Base-by-base conservation (phyloP, 2,797 vertebrate species). In the Hyperoplus immaculatus region DNA sequence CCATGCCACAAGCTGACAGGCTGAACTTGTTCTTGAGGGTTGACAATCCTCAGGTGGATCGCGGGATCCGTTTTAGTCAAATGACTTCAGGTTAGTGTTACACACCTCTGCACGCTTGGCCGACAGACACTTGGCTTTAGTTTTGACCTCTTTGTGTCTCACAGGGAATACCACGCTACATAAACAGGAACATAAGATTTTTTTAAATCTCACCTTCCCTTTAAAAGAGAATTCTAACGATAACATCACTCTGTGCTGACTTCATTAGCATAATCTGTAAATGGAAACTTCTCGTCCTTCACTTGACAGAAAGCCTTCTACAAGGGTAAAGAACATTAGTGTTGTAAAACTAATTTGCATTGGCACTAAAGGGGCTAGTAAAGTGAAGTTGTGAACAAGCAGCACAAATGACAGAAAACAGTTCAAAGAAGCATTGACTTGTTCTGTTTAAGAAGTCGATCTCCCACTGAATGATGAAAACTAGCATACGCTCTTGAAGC, bases 11-110 rank as follows among this genome's bases (percentile, higher is more conserved):
- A 74, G 73, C 80, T 86, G 92, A 93, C 92, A 92, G 86, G 75
- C 86, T 89, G 87, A 91, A 92, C 92, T 93, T 89, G 88, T 91
- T 90, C 86, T 84, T 54, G 61, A 81, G 83, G 80, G 85, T 90
- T 87, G 78, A 74, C 86, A 84, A 84, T 83, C 79, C 91, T 84
- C 85, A 75, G 79, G 90, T 88, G 89, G 82, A 82, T 77, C 56
- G 69, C 18, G 58, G 71, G 88, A 90, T 88, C 86, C 43, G 83
- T 72, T 89, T 88, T 77, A 89, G 89, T 82, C 82, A 78, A 88
- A 90, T 67, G 83, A 83, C 88, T 89, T 83, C 54, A 81, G 92
- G 87, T 92, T 94, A 89, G 80, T 87, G 91, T 93, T 93, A 89
- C 91, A 88, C 41, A 49, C 80, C 89, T 90, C 79, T 69, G 50